Conservation (phyloP, 2,888 invertebrate genomes). For the Catocala fraxini region DNA sequence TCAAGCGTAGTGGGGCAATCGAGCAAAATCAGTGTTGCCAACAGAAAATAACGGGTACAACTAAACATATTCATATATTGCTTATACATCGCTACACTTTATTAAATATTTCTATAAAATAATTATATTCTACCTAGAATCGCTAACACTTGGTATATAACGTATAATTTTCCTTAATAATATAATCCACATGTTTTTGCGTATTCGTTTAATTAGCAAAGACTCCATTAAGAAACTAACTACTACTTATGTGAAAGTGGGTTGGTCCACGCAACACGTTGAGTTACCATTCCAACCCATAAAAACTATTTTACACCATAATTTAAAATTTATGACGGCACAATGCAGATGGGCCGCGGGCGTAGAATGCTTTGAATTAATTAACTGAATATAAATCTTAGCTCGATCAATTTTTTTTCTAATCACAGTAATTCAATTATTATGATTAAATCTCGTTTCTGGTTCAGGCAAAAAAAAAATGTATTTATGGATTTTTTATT, state of each 20-base stretch:
- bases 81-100: too few species aligned
- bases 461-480: conserved; percentile 20
- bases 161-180: conserved; percentile 10
- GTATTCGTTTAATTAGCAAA: conserved; percentile 11
- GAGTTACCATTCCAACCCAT: conserved; percentile 8
- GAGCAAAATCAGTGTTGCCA: too few species aligned
- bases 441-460: conserved; percentile 38
- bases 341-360: conserved; percentile 35
- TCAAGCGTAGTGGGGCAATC: too few species aligned
- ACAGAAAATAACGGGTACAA: too few species aligned
- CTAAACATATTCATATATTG: too few species aligned
- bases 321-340: conserved; percentile 41
- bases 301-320: conserved; percentile 40
- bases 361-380: conserved; percentile 45
- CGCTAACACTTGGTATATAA: too few species aligned
- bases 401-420: conserved; percentile 41
- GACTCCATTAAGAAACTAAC: conserved; percentile 11
- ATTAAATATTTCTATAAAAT: too few species aligned
- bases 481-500: background rate
- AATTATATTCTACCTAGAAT: too few species aligned
- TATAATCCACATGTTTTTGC: conserved; percentile 9
- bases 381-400: conserved; percentile 48
- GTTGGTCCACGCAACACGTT: conserved; percentile 18
- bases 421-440: conserved; percentile 47
- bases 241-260: conserved; percentile 16